A percentile compares a stretch with the other conserved stretches of the same genome.
Evolutionary conservation across 2,888 invertebrate species (phyloP).

Genomic region (Lasioglossum pauxillum): DNA sequence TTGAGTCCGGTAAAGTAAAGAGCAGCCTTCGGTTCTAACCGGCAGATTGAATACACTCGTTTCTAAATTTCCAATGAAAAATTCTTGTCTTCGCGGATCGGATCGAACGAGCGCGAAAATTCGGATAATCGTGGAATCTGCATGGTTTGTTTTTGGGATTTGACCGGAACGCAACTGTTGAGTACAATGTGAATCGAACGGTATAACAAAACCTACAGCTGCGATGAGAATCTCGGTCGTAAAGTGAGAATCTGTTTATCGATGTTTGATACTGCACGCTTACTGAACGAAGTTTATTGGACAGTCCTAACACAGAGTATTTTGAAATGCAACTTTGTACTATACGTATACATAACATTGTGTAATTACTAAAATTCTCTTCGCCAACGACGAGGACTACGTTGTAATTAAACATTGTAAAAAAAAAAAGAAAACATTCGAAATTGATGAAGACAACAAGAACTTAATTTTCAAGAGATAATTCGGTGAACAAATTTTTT

Average conservation of each 20-base stretch:
- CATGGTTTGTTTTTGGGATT: constrained; percentile 66
- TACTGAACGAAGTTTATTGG: constrained; percentile 1
- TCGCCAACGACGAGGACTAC: constrained; percentile 6
- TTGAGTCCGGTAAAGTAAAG: too few relatives aligned
- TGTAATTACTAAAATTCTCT: constrained; percentile 8
- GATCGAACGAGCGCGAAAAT: background rate
- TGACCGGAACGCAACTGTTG: constrained; percentile 40
- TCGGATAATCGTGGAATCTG: constrained; percentile 39
- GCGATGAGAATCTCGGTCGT: constrained; percentile 13
- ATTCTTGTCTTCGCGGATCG: background rate
- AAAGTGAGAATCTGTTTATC: constrained; percentile 1
- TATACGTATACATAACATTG: background rate
- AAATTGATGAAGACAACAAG: constrained; percentile 9
- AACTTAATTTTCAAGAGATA: constrained; percentile 18
- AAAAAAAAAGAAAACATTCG: background rate
- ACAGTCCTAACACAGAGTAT: constrained; percentile 21
- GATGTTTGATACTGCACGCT: constrained; percentile 3
- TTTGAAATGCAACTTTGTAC: constrained; percentile 10
- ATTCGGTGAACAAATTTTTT: background rate
- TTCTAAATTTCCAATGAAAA: constrained; percentile 10
- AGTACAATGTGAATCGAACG: constrained; percentile 13
- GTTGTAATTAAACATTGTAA: background rate
- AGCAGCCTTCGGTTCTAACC: constrained; percentile 37
- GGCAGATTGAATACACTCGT: constrained; percentile 22
- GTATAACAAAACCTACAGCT: constrained; percentile 25